Conservation (phyloP, 1,140 invertebrate genomes). For the Drosophila yakuba region DNA sequence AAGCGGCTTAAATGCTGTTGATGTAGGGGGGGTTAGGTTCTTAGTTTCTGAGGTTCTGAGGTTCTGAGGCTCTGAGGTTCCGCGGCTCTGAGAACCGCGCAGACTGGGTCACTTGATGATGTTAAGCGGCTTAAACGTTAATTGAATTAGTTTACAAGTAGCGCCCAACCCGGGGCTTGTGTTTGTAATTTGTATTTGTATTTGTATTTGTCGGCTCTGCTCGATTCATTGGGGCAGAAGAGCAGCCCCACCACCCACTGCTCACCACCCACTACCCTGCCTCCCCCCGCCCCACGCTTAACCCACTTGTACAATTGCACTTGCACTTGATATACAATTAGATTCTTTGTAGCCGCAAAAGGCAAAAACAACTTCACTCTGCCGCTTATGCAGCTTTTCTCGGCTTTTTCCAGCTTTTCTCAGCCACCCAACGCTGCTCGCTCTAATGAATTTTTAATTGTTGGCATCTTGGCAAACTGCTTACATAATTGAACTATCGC, state of each 20-base stretch:
- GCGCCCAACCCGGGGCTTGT: slow-evolving; percentile 37
- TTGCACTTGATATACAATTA: slow-evolving; percentile 80
- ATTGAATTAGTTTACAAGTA: slow-evolving; percentile 81
- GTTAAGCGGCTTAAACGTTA: slow-evolving; percentile 79
- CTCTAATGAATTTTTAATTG: slow-evolving; percentile 80
- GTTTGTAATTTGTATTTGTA: slow-evolving; percentile 1
- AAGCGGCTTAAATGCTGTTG: not conserved
- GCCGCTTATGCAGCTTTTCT: slow-evolving; percentile 56
- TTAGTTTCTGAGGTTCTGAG: no score
- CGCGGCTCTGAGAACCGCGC: slow-evolving; percentile 8
- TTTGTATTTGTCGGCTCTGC: slow-evolving; percentile 28
- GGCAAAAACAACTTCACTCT: slow-evolving; percentile 52
- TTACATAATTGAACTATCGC: slow-evolving; percentile 78
- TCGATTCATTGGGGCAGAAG: slow-evolving; percentile 40
- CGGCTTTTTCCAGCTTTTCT: slow-evolving; percentile 6
- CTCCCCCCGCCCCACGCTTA: slow-evolving; percentile 9
- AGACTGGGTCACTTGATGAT: slow-evolving; percentile 70
- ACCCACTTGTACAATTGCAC: slow-evolving; percentile 65
- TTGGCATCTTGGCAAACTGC: slow-evolving; percentile 68
- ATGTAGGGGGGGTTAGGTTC: not conserved
- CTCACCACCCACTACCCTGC: not conserved
- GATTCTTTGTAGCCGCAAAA: slow-evolving; percentile 68
- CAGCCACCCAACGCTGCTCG: slow-evolving; percentile 16
- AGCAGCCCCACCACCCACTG: not conserved
- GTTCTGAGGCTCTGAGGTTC: no score